Base-by-base conservation (phyloP, 37 sponge, comb jelly and placozoan species). In the Tethya wilhelma region DNA sequence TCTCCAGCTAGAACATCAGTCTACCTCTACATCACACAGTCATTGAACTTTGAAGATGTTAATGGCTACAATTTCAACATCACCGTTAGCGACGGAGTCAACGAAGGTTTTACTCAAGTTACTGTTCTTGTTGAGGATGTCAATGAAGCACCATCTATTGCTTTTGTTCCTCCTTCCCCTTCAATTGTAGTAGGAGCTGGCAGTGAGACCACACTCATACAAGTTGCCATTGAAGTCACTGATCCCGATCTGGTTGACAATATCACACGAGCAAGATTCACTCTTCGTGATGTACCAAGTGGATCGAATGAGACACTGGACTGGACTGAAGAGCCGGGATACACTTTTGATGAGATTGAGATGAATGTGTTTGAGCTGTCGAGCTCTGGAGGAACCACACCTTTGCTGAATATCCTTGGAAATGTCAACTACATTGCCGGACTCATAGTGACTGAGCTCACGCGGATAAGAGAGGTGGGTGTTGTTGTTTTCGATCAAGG, bases 171-270 rank as follows among this genome's bases (percentile, higher is more conserved):
- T 39, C 33, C 75, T 29, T 29, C 40, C 19, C 59, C 78, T 29
- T 33, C 71, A 64, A 49, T 70, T 32, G 68, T 84, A 0, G 77
- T 75, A 17, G 66, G 81, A 5, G 76, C 79, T 0, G 70, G 45
- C 43, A 75, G 70, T 59, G 39, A 49, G 4, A 57, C 46, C 42
- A 31, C 34, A 26, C 63, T 80, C 2, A 6, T 91, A 0, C 60
- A 67, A 25, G 79, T 38, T 32, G 2, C 46, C 4, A 44, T 88
- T 5, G 33, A 8, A 20, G 71, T 92, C 38, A n/a, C 36, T 62
- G 93, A 92, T 59, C 66, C 58, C n/a, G 93, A 92, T 44, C 14
- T 69, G 31, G 64, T 60, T 20, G 89, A 87, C 62, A 64, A 23
- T 14, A 73, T 92, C 17, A 49, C 39, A 7, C 58, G 34, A 34